Conservation (phyloP, 2,113 vertebrate genomes). For the Campylomormyrus numenius region DNA sequence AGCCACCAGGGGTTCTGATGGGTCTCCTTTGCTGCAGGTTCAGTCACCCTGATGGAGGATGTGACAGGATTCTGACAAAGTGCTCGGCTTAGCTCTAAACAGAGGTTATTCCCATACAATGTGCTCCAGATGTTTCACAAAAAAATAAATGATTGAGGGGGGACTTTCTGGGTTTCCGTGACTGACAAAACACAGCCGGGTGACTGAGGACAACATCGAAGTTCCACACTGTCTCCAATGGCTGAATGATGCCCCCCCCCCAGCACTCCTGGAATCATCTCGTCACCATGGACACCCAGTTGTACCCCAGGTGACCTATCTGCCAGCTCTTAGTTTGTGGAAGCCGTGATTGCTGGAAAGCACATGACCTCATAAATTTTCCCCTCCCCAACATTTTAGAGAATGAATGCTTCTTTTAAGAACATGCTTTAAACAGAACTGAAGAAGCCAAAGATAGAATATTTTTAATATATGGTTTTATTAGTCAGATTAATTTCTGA, state of each 20-base stretch:
- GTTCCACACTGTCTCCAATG: conserved; percentile 10
- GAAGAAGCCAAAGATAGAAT: neutral
- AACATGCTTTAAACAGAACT: neutral
- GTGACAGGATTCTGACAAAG: neutral
- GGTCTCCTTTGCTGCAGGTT: neutral
- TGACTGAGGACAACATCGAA: conserved; percentile 11
- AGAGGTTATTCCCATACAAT: conserved; percentile 7
- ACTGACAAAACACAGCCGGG: conserved; percentile 15
- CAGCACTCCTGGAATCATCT: conserved; percentile 19
- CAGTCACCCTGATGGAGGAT: conserved; percentile 5
- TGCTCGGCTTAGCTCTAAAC: conserved; percentile 18
- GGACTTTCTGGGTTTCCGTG: conserved; percentile 30
- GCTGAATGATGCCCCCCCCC: neutral
- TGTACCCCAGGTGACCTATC: conserved; percentile 17
- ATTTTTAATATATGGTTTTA: neutral
- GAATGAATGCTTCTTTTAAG: neutral
- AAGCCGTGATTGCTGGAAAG: conserved; percentile 26
- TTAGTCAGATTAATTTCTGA: neutral
- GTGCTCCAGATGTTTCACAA: conserved; percentile 33
- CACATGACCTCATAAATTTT: conserved; percentile 32
- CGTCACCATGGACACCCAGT: conserved; percentile 20
- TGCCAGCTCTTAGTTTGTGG: conserved; percentile 15
- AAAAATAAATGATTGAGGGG: neutral
- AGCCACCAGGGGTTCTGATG: neutral
- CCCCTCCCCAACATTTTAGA: conserved; percentile 10